These are phyloP conservation scores for Poecilia velifera DNA, from an alignment of 2,797 vertebrate species.

Conservation along the genomic window DNA sequence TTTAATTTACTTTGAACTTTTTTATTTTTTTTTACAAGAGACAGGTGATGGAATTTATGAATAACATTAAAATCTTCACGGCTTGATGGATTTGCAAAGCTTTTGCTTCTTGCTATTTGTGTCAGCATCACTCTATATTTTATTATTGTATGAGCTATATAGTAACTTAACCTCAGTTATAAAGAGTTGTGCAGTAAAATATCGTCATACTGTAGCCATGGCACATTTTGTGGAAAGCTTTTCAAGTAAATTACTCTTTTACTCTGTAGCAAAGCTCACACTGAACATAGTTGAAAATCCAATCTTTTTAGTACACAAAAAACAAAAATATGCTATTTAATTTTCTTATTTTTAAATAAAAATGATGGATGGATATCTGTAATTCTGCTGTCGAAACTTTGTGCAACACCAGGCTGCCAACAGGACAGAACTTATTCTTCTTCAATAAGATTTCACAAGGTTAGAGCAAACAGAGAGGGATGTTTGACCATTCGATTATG, in stretches of 20 bases:
- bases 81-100: constrained; percentile 7
- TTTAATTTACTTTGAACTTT: constrained; percentile 5
- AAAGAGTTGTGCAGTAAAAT: background rate
- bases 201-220: background rate
- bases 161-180: background rate
- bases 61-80: constrained; percentile 1
- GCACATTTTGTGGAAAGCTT: background rate
- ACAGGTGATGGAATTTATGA: constrained; percentile 15
- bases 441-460: no score
- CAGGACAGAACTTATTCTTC: background rate
- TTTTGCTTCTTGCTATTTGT: background rate
- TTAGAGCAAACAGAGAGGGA: no score
- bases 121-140: background rate
- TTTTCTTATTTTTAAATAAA: background rate
- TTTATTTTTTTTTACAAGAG: background rate
- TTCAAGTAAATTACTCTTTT: background rate
- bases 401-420: background rate
- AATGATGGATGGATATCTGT: background rate
- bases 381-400: background rate
- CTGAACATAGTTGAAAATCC: background rate
- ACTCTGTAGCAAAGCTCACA: background rate
- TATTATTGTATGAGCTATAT: background rate
- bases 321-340: no score
- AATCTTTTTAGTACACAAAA: background rate
- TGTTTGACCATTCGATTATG: no score